Evolutionary conservation across 2,888 invertebrate species (phyloP).

Genomic region (Ochropleura plecta): DNA sequence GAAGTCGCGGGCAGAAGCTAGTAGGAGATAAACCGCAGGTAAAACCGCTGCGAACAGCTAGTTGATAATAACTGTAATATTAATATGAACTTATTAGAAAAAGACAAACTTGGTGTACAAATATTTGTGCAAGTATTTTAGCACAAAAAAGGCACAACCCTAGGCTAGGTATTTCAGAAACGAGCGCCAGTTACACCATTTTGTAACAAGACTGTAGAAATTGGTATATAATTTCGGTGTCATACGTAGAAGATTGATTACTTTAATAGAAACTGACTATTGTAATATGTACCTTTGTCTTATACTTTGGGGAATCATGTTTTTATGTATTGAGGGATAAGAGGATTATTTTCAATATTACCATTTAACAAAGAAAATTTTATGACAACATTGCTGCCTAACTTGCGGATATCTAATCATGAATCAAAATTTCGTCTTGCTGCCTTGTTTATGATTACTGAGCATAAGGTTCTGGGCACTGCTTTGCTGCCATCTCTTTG

Average conservation of each 20-base stretch:
- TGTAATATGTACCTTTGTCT: not conserved
- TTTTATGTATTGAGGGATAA: not conserved
- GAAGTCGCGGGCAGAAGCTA: no score
- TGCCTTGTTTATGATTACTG: no score
- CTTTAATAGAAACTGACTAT: not conserved
- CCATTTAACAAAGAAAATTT: not conserved
- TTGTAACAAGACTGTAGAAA: not conserved
- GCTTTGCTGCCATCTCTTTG: no score
- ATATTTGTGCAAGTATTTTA: not conserved
- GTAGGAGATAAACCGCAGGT: no score
- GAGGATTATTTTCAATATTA: not conserved
- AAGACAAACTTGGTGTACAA: not conserved
- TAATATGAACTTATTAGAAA: no score
- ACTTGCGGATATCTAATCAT: no score
- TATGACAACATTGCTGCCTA: not conserved
- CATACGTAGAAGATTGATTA: not conserved
- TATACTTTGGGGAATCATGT: not conserved
- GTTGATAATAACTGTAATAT: no score
- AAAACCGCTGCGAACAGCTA: no score
- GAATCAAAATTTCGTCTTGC: no score
- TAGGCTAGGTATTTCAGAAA: slow-evolving; percentile 45
- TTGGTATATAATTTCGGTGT: not conserved
- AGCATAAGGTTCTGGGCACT: no score
- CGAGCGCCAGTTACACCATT: slow-evolving; percentile 40
- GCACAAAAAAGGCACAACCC: slow-evolving; percentile 29